phyloP scores from a whole-genome alignment of 2,113 vertebrate species.

The Pituophis catenifer region DNA sequence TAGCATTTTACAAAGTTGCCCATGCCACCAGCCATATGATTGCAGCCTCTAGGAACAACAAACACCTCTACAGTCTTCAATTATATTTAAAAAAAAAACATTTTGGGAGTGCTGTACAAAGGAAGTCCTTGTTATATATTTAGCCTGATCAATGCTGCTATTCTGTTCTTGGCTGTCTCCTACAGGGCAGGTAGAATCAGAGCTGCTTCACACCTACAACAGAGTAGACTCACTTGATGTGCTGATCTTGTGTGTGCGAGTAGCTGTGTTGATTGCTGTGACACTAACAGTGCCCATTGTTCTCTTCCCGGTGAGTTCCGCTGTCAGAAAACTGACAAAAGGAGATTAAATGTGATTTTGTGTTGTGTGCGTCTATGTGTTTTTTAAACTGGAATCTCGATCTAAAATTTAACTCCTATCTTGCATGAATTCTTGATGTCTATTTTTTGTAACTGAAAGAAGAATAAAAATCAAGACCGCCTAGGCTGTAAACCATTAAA shows the following conservation, averaged over 20 bases:
- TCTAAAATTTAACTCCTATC: background rate
- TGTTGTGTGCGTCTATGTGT: background rate
- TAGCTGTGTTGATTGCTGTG: constrained; percentile 93
- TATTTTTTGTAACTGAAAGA: background rate
- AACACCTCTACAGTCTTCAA: background rate
- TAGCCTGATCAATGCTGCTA: background rate
- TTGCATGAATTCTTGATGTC: background rate
- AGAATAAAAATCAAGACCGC: background rate
- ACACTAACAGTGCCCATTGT: constrained; percentile 96
- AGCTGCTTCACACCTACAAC: constrained; percentile 94
- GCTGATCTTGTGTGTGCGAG: constrained; percentile 90
- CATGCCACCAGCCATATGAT: background rate
- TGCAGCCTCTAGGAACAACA: background rate
- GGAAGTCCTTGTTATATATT: no score
- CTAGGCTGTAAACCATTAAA: background rate
- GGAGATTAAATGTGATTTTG: background rate
- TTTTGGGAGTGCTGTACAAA: background rate
- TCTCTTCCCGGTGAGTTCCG: constrained; percentile 87
- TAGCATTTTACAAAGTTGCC: background rate
- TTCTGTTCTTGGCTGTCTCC: background rate
- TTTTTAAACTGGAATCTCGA: background rate
- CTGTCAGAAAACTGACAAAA: background rate
- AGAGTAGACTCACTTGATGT: constrained; percentile 87
- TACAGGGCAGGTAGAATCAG: constrained; percentile 83
- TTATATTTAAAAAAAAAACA: background rate